Percentiles rank a stretch among this genome's conserved stretches.
Evolutionary conservation across 23 tunicate species (phyloP).

Genomic region (Halocynthia aurantium): DNA sequence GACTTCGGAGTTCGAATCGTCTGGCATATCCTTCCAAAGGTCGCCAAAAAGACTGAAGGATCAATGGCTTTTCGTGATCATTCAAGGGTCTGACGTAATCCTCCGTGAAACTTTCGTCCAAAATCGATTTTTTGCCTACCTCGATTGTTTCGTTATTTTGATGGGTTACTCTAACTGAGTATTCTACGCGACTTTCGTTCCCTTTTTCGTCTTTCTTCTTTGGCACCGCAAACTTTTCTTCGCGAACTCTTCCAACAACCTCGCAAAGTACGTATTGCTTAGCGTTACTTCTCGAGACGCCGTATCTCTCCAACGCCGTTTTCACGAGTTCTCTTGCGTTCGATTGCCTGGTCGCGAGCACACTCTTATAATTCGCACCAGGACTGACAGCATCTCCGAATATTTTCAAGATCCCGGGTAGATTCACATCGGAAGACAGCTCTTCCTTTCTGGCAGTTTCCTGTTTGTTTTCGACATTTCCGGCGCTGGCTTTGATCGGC

Average conservation of each 20-base stretch:
- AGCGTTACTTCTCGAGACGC: slow-evolving; percentile 33
- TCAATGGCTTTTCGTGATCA: slow-evolving; percentile 81
- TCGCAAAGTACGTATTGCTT: slow-evolving; percentile 62
- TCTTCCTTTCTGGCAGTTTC: slow-evolving; percentile 19
- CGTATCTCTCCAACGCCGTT: slow-evolving; percentile 75
- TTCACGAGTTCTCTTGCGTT: slow-evolving; percentile 76
- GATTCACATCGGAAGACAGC: slow-evolving; percentile 56
- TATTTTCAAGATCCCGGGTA: slow-evolving; percentile 81
- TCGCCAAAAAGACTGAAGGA: slow-evolving; percentile 87
- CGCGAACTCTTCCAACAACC: slow-evolving; percentile 58
- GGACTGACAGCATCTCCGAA: slow-evolving; percentile 86
- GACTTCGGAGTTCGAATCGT: slow-evolving; percentile 67
- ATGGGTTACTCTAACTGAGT: neutral
- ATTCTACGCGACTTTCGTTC: neutral
- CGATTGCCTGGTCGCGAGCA: slow-evolving; percentile 74
- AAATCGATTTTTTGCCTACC: neutral
- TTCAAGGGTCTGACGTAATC: slow-evolving; percentile 75
- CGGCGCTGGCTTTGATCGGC: slow-evolving; percentile 11
- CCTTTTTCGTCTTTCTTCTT: slow-evolving; percentile 7
- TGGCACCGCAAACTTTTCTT: slow-evolving; percentile 6
- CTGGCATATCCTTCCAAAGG: slow-evolving; percentile 74
- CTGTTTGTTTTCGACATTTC: neutral
- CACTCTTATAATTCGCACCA: slow-evolving; percentile 92
- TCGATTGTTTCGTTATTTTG: neutral
- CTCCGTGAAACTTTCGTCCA: slow-evolving; percentile 43